Evolutionary conservation across 2,888 invertebrate genomes (phyloP), one percentile per base, ranked within the genome.

Genomic region (Chelonus formosanus): DNA sequence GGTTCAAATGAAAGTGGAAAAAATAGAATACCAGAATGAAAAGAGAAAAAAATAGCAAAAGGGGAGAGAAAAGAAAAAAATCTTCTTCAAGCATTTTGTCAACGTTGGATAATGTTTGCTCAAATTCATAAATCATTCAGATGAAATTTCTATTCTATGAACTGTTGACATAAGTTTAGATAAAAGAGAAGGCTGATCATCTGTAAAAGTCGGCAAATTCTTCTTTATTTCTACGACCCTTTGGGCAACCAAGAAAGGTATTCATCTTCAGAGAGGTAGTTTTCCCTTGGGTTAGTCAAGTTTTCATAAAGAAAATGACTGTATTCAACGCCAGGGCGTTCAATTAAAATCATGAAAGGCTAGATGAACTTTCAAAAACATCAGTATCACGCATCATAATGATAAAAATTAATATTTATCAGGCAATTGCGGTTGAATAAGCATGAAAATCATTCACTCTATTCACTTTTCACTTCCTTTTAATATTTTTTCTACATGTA

Each of bases 41-140:
- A 48, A 5, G 0, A 48, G 10, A 20, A 20, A 1, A 4, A n/a
- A 7, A n/a, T 45, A n/a, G 3, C 10, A n/a, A 10, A 48, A 48
- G 8, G 34, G 32, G 32, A 7, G 4, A 52, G 4, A 32, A 32
- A 52, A 52, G 8, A 10, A 55, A 36, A 3, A 40, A 55, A 5
- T 36, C 8, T 34, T 53, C 4, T 55, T 55, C 10, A 44, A 10
- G 7, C 50, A n/a, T 58, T 43, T 36, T 20, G 48, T 61, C 43
- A 4, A 34, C 65, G 48, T 36, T 56, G 48, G 52, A 66, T 56
- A 50, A 61, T 67, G 67, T 67, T 67, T 67, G 45, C 58, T 31
- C 4, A 67, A 32, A 8, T 10, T 35, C 45, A 67, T 67, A 54
- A 67, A 67, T 67, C 67, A 67, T 67, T 50, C 62, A 66, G 45